Evolutionary conservation across 2,113 vertebrate species (phyloP).

Genomic region (Paracyprichromis sp.): DNA sequence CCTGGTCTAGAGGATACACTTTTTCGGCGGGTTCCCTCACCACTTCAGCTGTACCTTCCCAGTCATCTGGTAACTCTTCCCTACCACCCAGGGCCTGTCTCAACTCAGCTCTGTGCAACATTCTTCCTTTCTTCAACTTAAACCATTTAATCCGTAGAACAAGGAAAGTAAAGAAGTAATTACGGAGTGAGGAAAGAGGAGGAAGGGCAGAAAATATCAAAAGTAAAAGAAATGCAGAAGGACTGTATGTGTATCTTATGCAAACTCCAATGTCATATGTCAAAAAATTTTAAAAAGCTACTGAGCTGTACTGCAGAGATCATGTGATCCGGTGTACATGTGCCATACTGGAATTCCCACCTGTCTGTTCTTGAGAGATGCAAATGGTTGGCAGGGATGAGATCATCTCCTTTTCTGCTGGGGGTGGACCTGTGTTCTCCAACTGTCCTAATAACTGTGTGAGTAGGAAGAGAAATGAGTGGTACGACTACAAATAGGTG

Average conservation of each 20-base stretch:
- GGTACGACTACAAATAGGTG: background rate
- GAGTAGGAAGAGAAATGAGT: background rate
- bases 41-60: background rate
- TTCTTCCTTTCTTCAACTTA: background rate
- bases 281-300: background rate
- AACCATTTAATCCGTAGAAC: background rate
- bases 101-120: background rate
- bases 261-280: background rate
- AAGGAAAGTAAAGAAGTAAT: background rate
- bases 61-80: background rate
- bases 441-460: slow-evolving; percentile 83
- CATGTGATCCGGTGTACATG: background rate
- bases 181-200: background rate
- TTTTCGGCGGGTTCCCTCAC: background rate
- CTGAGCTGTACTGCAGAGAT: background rate
- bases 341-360: slow-evolving; percentile 56
- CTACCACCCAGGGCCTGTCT: background rate
- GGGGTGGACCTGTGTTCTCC: slow-evolving; percentile 84
- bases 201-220: background rate
- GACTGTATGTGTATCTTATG: background rate
- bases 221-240: background rate
- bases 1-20: background rate
- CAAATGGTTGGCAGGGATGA: slow-evolving; percentile 83
- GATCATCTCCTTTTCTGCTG: slow-evolving; percentile 87
- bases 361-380: slow-evolving; percentile 88